Evolutionary conservation across 2,113 vertebrate genomes (phyloP), one percentile per base, ranked within the genome.

Genomic region (Leuciscus idus): DNA sequence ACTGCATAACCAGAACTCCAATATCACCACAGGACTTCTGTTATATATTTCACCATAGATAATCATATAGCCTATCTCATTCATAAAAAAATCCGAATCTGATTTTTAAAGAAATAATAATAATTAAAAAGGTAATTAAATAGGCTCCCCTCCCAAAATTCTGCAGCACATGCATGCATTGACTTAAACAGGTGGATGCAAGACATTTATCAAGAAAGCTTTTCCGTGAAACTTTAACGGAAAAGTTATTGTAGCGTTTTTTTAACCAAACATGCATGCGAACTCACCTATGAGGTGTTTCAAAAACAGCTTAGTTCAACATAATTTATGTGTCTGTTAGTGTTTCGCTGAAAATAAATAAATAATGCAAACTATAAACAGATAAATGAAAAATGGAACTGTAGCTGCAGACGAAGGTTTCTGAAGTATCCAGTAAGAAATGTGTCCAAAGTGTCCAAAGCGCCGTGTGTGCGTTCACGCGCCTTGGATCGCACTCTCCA

Each of bases 241-340:
- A 66, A 81, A 81, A 66, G 79, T 81, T 64, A 21, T 46, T 43
- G 6, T 48, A 13, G 8, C 39, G 4, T 30, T 64, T 19, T 17
- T 9, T 48, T 10, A 43, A 64, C 23, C 8, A 64, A 50, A 64
- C 48, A 43, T 43, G 1, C 7, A 48, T 48, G 36, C 64, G 46
- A 80, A 87, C 88, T 89, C 72, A 89, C 88, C 85, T 77, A 52
- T 75, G 15, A 70, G 50, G 2, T 68, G 85, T 17, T 77, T 55
- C 46, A 23, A 26, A 76, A 50, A 76, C 68, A 78, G 61, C n/a
- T 62, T 62, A 80, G 78, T 62, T 80, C 59, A 80, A 9, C 79
- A 66, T 81, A 0, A 64, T 64, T 6, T 28, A 23, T 8, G 46
- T 33, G 43, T 26, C 72, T 26, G n/a, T 72, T 13, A 6, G 30